Percentiles rank a stretch among this genome's conserved stretches.
These are phyloP conservation scores for Pagrus major DNA, from an alignment of 2,113 vertebrate species.

Conservation along the genomic window DNA sequence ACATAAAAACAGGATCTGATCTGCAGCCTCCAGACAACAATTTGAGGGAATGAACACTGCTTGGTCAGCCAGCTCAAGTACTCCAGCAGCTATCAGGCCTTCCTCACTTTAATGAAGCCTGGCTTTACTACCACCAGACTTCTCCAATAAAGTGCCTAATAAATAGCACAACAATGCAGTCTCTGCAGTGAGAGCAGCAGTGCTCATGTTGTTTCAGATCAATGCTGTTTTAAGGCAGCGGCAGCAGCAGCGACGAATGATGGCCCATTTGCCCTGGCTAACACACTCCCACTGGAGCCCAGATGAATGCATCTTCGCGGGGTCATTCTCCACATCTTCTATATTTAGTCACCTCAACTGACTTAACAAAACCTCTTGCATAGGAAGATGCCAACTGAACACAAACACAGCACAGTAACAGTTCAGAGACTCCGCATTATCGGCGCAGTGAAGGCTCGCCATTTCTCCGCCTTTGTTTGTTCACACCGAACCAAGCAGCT, in stretches of 20 bases:
- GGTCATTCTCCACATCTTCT: conserved; percentile 28
- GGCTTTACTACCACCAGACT: conserved; percentile 60
- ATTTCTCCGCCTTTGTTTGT: no score
- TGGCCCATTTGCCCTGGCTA: conserved; percentile 54
- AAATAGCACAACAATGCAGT: conserved; percentile 56
- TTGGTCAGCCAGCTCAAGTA: conserved; percentile 35
- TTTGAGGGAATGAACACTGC: conserved; percentile 27
- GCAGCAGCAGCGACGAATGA: conserved; percentile 19
- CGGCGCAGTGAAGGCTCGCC: no score
- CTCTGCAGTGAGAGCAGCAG: conserved; percentile 46
- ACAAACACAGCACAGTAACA: conserved; percentile 31
- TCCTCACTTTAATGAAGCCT: conserved; percentile 61
- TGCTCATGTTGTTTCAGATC: conserved; percentile 57
- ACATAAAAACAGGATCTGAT: conserved; percentile 11
- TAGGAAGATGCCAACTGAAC: conserved; percentile 10
- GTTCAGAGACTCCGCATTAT: no score
- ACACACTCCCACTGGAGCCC: conserved; percentile 60
- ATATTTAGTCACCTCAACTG: conserved; percentile 40
- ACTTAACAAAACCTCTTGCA: conserved; percentile 27
- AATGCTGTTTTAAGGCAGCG: conserved; percentile 49
- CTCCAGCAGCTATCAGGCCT: conserved; percentile 33
- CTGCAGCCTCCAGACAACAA: conserved; percentile 25
- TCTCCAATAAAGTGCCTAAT: conserved; percentile 65
- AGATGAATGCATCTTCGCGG: conserved; percentile 35
- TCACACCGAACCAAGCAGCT: no score